Conservation (phyloP, 2,113 vertebrate genomes). For the Brachirus orientalis region DNA sequence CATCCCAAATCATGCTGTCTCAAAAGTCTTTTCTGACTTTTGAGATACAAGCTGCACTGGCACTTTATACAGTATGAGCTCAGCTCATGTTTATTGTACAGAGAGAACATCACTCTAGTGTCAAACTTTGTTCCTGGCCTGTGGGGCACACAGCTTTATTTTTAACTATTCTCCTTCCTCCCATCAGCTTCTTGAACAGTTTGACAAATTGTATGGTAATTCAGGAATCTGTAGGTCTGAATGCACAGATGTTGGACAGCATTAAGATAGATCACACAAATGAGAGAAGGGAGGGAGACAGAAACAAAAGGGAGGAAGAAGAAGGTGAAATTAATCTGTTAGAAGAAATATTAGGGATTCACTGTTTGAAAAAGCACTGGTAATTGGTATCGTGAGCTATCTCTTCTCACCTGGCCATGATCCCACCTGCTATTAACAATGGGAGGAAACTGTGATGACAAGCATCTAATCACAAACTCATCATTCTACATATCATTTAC, state of each 20-base stretch:
- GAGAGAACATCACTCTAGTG: not conserved
- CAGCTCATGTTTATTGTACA: constrained; percentile 9
- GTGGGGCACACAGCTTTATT: too few species aligned
- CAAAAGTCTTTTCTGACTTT: not conserved
- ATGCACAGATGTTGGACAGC: constrained; percentile 8
- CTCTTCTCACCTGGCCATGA: constrained; percentile 32
- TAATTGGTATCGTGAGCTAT: constrained; percentile 4
- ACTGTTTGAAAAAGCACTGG: not conserved
- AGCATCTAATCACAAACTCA: constrained; percentile 32
- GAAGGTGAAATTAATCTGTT: not conserved
- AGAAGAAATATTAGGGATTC: constrained; percentile 29
- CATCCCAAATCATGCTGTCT: constrained; percentile 4
- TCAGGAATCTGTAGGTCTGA: not conserved
- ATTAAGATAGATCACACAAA: constrained; percentile 3
- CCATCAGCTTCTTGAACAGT: constrained; percentile 1
- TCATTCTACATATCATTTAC: constrained; percentile 35
- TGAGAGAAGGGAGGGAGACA: not conserved
- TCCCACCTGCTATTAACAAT: constrained; percentile 40
- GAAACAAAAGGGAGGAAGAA: too few species aligned
- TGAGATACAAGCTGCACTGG: not conserved
- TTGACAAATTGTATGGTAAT: too few species aligned
- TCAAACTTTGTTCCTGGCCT: too few species aligned
- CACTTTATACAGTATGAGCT: not conserved
- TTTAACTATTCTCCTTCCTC: not conserved
- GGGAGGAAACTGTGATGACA: constrained; percentile 25